phyloP scores from a whole-genome alignment of 53 echinoderm and acorn worm genomes.

The Crossaster papposus region DNA sequence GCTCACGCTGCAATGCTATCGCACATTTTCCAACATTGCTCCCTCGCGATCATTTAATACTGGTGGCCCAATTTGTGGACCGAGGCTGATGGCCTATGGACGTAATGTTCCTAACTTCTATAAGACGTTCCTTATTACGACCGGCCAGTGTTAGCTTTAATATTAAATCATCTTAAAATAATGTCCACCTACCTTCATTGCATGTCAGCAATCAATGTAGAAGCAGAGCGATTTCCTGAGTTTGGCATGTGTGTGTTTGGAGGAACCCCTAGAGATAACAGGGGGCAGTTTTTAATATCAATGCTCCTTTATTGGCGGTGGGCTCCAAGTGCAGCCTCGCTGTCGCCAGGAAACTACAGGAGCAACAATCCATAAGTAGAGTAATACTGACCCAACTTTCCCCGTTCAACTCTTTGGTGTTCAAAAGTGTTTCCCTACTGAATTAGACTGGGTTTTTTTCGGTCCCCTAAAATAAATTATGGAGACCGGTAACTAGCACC shows the following conservation, averaged over 20 bases:
- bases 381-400: background rate
- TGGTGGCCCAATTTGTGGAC: too few relatives aligned
- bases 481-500: too few relatives aligned
- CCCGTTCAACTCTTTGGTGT: background rate
- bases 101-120: too few relatives aligned
- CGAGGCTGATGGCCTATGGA: too few relatives aligned
- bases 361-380: background rate
- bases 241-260: conserved; percentile 2
- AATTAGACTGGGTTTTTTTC: too few relatives aligned
- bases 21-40: too few relatives aligned
- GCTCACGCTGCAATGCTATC: too few relatives aligned
- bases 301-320: background rate
- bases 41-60: too few relatives aligned
- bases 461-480: too few relatives aligned
- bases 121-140: background rate
- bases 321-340: background rate
- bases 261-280: background rate
- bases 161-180: background rate
- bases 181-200: background rate
- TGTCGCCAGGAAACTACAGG: background rate
- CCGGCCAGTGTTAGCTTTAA: background rate
- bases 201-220: background rate
- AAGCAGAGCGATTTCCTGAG: background rate
- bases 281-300: background rate
- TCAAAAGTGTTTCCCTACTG: too few relatives aligned